A percentile compares a stretch with the other conserved stretches of the same genome.
phyloP scores from a whole-genome alignment of 2,113 vertebrate genomes.

The Coptodon bakossiorum region DNA sequence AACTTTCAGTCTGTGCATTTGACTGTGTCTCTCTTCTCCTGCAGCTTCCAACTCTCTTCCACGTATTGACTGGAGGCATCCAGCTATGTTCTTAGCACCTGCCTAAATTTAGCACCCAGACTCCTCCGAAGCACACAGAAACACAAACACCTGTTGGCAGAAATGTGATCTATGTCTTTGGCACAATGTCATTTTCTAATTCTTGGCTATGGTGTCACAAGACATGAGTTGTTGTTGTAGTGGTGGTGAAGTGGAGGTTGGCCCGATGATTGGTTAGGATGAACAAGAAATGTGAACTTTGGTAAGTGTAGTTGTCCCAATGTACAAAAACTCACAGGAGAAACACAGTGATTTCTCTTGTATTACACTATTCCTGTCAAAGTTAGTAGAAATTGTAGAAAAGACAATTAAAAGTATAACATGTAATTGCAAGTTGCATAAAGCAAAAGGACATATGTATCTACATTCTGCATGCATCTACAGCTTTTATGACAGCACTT shows the following conservation, averaged over 20 bases:
- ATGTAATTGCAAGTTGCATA: not conserved
- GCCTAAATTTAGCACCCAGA: conserved; percentile 52
- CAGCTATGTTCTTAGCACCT: conserved; percentile 35
- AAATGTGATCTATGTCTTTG: conserved; percentile 37
- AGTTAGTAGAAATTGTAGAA: not conserved
- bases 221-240: not conserved
- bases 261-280: not conserved
- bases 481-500: not conserved
- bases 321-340: not conserved
- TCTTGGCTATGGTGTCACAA: not conserved
- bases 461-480: not conserved
- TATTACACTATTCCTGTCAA: not conserved
- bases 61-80: conserved; percentile 16
- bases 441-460: not conserved
- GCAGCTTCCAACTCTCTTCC: not conserved
- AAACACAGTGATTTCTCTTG: not conserved
- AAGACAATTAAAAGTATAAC: not conserved
- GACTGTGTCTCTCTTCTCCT: not conserved
- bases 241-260: not conserved
- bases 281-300: not conserved
- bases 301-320: not conserved
- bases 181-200: conserved; percentile 35
- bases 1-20: not conserved
- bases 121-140: not conserved
- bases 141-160: conserved; percentile 45